Evolutionary conservation across 1,140 invertebrate species (phyloP).

Genomic region (Saxidomus purpurata): DNA sequence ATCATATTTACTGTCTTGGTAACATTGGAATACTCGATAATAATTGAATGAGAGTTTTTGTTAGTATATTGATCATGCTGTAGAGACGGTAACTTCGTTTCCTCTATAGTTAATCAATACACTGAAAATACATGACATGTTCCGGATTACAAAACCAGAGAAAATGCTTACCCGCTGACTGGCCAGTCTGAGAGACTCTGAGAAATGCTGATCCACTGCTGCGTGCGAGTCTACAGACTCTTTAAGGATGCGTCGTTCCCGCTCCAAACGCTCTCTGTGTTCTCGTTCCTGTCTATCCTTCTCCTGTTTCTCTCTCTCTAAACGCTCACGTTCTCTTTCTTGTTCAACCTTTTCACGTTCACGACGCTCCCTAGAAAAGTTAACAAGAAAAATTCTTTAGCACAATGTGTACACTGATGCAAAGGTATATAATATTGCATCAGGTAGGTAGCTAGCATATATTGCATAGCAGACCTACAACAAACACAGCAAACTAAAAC

Average conservation of each 20-base stretch:
- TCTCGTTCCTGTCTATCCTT: conserved; percentile 87
- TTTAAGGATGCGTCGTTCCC: conserved; percentile 86
- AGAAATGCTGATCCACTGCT: conserved; percentile 96
- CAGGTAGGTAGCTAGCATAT: no score
- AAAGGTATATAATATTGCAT: not conserved
- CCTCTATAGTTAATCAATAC: no score
- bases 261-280: conserved; percentile 86
- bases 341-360: conserved; percentile 88
- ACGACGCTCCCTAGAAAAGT: conserved; percentile 61
- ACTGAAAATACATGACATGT: no score
- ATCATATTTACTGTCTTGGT: no score
- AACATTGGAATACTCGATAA: no score
- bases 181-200: conserved; percentile 93
- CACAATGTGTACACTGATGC: not conserved
- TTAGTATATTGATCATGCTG: no score
- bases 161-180: conserved; percentile 91
- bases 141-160: no score
- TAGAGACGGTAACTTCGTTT: no score
- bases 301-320: conserved; percentile 75
- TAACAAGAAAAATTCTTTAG: not conserved
- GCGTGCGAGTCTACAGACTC: conserved; percentile 85
- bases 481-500: no score
- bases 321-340: conserved; percentile 79
- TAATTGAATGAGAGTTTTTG: no score
- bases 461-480: no score